Evolutionary conservation across 2,797 vertebrate species (phyloP).

Genomic region (Neosilurus mollespiculum): DNA sequence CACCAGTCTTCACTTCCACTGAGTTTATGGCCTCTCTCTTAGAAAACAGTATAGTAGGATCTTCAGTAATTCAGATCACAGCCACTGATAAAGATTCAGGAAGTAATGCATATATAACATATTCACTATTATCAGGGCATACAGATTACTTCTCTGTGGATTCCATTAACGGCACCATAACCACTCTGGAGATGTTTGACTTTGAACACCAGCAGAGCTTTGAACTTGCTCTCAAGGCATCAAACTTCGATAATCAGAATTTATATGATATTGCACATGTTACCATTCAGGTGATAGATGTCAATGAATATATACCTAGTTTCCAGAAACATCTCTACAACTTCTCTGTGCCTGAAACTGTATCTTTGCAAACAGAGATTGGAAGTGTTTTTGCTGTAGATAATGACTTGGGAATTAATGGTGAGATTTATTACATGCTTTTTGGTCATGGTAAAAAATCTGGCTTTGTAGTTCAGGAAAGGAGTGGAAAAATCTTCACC

Average conservation of each 20-base stretch:
- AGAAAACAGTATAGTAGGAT: slow-evolving; percentile 71
- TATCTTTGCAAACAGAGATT: slow-evolving; percentile 63
- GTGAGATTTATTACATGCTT: slow-evolving; percentile 71
- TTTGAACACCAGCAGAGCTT: slow-evolving; percentile 71
- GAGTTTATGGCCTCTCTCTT: slow-evolving; percentile 62
- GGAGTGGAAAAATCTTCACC: slow-evolving; percentile 72
- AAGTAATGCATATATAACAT: slow-evolving; percentile 69
- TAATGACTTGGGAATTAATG: slow-evolving; percentile 70
- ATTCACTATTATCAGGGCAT: slow-evolving; percentile 69
- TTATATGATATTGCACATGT: slow-evolving; percentile 69
- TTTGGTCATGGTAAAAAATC: slow-evolving; percentile 68
- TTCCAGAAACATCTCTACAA: slow-evolving; percentile 66
- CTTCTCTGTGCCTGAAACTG: slow-evolving; percentile 72
- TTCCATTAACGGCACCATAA: slow-evolving; percentile 68
- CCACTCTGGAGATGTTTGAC: slow-evolving; percentile 70
- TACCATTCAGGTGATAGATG: slow-evolving; percentile 67
- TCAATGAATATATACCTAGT: slow-evolving; percentile 73
- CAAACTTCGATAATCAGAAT: slow-evolving; percentile 59
- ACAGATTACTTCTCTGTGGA: slow-evolving; percentile 69
- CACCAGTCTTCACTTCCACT: slow-evolving; percentile 66
- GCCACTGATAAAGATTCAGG: slow-evolving; percentile 71
- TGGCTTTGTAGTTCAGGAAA: slow-evolving; percentile 66
- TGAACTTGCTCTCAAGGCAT: slow-evolving; percentile 72
- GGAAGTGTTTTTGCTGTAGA: slow-evolving; percentile 72
- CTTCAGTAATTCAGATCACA: slow-evolving; percentile 60